Evolutionary conservation across 2,888 invertebrate species (phyloP).

Genomic region (Drosophila anceps): DNA sequence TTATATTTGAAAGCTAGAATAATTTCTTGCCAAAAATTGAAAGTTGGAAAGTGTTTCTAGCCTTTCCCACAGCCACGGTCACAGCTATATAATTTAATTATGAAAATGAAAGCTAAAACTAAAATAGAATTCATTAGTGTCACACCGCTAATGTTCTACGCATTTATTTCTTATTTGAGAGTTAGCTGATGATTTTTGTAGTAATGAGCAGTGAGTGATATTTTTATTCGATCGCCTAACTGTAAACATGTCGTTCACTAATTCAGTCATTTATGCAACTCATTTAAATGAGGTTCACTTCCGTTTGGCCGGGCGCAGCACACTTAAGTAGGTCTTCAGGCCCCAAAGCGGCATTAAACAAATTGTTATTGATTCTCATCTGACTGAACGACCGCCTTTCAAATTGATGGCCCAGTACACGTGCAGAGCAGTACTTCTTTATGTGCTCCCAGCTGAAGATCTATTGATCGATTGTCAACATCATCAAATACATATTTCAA

Average conservation of each 20-base stretch:
- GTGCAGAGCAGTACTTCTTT: conserved; percentile 58
- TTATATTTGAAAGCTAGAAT: conserved; percentile 35
- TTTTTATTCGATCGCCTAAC: conserved; percentile 43
- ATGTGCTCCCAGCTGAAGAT: conserved; percentile 68
- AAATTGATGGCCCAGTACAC: conserved; percentile 61
- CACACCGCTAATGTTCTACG: conserved; percentile 30
- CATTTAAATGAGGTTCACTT: conserved; percentile 55
- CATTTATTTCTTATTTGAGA: conserved; percentile 36
- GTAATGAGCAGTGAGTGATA: not conserved
- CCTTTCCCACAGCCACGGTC: conserved; percentile 47
- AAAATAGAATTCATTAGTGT: conserved; percentile 46
- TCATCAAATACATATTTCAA: conserved; percentile 76
- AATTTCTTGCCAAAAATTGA: conserved; percentile 52
- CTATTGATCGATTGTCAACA: conserved; percentile 75
- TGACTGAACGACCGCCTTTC: conserved; percentile 71
- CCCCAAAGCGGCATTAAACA: conserved; percentile 50
- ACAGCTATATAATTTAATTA: conserved; percentile 32
- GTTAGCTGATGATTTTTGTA: not conserved
- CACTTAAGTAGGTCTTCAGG: conserved; percentile 29
- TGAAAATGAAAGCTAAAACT: conserved; percentile 71
- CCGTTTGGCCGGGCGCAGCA: conserved; percentile 44
- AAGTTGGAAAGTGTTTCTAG: conserved; percentile 74
- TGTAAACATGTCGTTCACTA: conserved; percentile 44
- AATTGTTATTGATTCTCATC: conserved; percentile 75
- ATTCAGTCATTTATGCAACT: conserved; percentile 58